A percentile compares a stretch with the other conserved stretches of the same genome.
Evolutionary conservation across 2,113 vertebrate genomes (phyloP).

Genomic region (Callipepla squamata): DNA sequence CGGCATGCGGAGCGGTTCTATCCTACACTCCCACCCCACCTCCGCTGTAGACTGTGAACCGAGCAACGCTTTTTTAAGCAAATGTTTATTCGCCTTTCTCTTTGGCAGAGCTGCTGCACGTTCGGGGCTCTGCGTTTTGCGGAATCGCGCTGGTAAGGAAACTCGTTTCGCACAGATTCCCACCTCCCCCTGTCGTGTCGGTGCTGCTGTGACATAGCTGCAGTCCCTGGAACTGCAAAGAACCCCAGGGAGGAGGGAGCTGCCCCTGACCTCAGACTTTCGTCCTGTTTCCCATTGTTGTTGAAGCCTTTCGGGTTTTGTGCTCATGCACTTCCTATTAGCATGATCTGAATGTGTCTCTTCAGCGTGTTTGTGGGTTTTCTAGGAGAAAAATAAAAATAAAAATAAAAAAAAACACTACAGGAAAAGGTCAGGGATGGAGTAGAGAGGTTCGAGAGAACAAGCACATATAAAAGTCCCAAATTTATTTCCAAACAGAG

Average conservation of each 20-base stretch:
- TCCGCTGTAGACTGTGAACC: conserved; percentile 32
- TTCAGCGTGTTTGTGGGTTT: conserved; percentile 30
- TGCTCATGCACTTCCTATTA: not conserved
- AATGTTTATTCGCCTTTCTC: conserved; percentile 5
- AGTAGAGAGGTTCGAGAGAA: conserved; percentile 19
- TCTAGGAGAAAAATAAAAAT: not conserved
- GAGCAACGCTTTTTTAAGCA: conserved; percentile 23
- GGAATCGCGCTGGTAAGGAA: conserved; percentile 33
- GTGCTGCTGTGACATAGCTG: conserved; percentile 62
- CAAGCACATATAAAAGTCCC: conserved; percentile 58
- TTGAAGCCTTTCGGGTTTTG: conserved; percentile 2
- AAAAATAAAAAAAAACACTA: not conserved
- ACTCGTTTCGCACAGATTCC: not conserved
- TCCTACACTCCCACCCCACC: not conserved
- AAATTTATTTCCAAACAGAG: conserved; percentile 58
- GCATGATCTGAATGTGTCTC: not conserved
- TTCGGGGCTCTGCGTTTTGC: not conserved
- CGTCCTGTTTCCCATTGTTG: not conserved
- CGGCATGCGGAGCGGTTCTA: conserved; percentile 2
- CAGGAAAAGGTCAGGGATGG: not conserved
- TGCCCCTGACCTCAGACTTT: conserved; percentile 28
- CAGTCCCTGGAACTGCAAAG: conserved; percentile 38
- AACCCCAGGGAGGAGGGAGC: conserved; percentile 47
- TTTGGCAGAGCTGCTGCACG: not conserved
- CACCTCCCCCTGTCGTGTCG: conserved; percentile 14